Evolutionary conservation across 2,888 invertebrate species (phyloP).

Genomic region (Plusia festucae): DNA sequence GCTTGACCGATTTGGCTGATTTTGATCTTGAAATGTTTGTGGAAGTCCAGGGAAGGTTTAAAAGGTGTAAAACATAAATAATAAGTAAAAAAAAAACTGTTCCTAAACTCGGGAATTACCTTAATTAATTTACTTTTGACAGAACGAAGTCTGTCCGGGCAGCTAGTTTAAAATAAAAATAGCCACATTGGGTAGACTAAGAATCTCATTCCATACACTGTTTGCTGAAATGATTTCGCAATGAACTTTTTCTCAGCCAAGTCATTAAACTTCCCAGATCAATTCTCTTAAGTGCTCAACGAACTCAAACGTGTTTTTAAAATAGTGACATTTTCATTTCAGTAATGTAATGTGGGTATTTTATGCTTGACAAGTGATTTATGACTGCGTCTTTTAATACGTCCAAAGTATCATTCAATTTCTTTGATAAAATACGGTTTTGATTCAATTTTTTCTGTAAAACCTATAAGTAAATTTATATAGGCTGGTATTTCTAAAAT

Average conservation of each 20-base stretch:
- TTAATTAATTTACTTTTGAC: too few species aligned
- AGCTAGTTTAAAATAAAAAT: conserved; percentile 30
- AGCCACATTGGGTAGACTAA: conserved; percentile 14
- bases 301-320: conserved; percentile 11
- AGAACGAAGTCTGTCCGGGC: too few species aligned
- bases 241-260: conserved; percentile 22
- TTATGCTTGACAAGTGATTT: conserved; percentile 16
- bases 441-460: neutral
- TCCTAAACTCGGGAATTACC: too few species aligned
- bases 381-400: conserved; percentile 11
- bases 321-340: conserved; percentile 19
- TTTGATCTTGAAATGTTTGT: too few species aligned
- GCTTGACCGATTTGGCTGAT: too few species aligned
- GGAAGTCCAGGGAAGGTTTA: too few species aligned
- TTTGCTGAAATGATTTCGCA: conserved; percentile 15
- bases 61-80: too few species aligned
- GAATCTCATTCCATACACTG: conserved; percentile 8
- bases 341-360: conserved; percentile 7
- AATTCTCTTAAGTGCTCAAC: conserved; percentile 42
- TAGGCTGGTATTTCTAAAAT: neutral
- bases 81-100: too few species aligned
- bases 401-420: neutral
- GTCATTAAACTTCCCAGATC: conserved; percentile 26
- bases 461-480: too few species aligned
- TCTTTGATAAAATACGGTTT: too few species aligned